These are phyloP conservation scores for Brachynemurus nebulosus DNA, from an alignment of 2,888 invertebrate species.

Conservation along the genomic window DNA sequence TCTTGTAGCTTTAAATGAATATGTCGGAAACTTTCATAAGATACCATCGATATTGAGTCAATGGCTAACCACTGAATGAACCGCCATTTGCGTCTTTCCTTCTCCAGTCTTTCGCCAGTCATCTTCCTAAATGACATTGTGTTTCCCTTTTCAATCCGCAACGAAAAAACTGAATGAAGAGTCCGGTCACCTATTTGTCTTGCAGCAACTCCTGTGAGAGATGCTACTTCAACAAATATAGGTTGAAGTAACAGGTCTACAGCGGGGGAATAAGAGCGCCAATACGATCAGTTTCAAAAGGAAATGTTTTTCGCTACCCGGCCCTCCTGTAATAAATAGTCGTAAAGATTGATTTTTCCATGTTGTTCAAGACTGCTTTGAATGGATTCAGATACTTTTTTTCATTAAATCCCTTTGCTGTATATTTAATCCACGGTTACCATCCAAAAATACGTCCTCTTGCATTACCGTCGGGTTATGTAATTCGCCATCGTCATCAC, in stretches of 20 bases:
- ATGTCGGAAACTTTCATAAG: conserved; percentile 17
- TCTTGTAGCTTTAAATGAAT: conserved; percentile 10
- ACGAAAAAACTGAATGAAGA: conserved; percentile 12
- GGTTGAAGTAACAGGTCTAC: conserved; percentile 8
- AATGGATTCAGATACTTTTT: conserved; percentile 9
- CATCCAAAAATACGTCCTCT: conserved; percentile 11
- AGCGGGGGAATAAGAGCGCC: conserved; percentile 12
- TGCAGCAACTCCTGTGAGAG: conserved; percentile 9
- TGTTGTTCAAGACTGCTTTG: conserved; percentile 1
- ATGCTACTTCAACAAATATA: conserved; percentile 13
- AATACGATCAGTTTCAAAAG: conserved; percentile 20
- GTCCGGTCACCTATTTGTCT: conserved; percentile 13
- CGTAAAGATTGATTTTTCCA: conserved; percentile 12
- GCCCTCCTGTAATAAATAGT: conserved; percentile 22
- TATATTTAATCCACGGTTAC: conserved; percentile 12
- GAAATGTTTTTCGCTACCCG: conserved; percentile 17
- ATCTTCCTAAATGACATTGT: conserved; percentile 12
- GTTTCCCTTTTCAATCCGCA: conserved; percentile 16
- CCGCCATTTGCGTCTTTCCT: conserved; percentile 17
- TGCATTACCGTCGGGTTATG: too few species aligned
- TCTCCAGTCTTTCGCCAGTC: conserved; percentile 14
- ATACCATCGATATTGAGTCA: conserved; percentile 19
- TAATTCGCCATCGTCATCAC: too few species aligned
- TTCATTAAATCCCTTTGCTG: conserved; percentile 12
- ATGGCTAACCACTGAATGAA: conserved; percentile 17